Conservation (phyloP, 2,888 invertebrate genomes). For the Nemurella pictetii region DNA sequence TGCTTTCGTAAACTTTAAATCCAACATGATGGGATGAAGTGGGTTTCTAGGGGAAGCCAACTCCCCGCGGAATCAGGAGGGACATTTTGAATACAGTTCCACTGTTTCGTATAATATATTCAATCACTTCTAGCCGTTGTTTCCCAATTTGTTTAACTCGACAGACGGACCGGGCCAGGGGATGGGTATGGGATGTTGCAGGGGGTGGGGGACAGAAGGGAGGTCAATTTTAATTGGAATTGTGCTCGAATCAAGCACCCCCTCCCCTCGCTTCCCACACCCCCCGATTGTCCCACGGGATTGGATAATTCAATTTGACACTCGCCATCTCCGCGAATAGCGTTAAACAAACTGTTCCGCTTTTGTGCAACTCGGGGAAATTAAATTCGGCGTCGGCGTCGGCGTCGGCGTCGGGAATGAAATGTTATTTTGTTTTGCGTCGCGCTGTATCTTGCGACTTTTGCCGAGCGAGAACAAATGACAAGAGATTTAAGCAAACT, state of each 20-base stretch:
- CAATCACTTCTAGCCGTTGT: constrained; percentile 33
- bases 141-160: constrained; percentile 40
- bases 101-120: constrained; percentile 28
- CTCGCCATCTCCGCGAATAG: constrained; percentile 39
- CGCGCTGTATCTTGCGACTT: background rate
- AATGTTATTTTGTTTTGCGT: background rate
- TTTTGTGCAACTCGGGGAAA: constrained; percentile 43
- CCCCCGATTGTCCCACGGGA: constrained; percentile 27
- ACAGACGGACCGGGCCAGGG: constrained; percentile 8
- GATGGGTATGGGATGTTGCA: too few species aligned
- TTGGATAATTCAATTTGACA: constrained; percentile 43
- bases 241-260: constrained; percentile 36
- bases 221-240: constrained; percentile 44
- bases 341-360: constrained; percentile 44
- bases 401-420: background rate
- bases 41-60: background rate
- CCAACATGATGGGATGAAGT: constrained; percentile 1
- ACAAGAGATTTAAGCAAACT: constrained; percentile 20
- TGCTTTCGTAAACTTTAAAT: constrained; percentile 30
- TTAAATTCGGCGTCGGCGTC: constrained; percentile 37
- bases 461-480: background rate
- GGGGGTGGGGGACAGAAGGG: constrained; percentile 33
- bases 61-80: background rate
- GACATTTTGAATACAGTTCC: constrained; percentile 22
- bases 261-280: constrained; percentile 16